phyloP scores from a whole-genome alignment of 2,888 invertebrate genomes.

The Candidula unifasciata region DNA sequence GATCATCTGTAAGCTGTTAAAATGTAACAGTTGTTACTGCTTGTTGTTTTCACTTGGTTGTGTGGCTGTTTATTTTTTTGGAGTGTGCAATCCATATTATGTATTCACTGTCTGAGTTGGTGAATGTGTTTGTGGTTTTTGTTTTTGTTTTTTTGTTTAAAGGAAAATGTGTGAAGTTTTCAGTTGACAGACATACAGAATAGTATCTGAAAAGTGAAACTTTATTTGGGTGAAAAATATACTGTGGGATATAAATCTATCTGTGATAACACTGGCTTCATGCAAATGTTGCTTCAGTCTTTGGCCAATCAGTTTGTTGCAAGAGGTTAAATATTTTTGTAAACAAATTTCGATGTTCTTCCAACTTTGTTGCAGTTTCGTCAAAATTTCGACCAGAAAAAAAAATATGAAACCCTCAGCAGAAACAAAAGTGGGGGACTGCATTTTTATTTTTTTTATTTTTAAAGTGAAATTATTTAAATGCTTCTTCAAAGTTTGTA shows the following conservation, averaged over 20 bases:
- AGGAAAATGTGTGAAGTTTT: background rate
- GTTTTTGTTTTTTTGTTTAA: background rate
- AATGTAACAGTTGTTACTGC: too few relatives aligned
- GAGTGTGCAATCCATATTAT: background rate
- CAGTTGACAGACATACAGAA: background rate
- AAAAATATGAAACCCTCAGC: background rate
- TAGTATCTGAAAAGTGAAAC: background rate
- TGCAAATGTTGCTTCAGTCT: background rate
- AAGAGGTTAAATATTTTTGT: slow-evolving; percentile 1
- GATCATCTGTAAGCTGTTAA: too few relatives aligned
- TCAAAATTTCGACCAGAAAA: background rate
- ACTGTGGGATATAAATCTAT: background rate
- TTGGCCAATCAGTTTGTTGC: slow-evolving; percentile 1
- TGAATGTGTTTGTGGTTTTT: background rate
- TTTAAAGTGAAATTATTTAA: background rate
- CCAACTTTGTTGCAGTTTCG: background rate
- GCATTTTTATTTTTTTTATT: background rate
- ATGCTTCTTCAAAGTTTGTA: background rate
- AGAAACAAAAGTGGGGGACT: background rate
- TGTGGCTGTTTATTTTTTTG: background rate
- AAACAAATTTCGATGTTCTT: slow-evolving; percentile 10
- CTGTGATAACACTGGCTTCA: slow-evolving; percentile 28
- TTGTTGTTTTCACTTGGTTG: too few relatives aligned
- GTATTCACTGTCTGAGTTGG: background rate
- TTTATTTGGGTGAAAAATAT: too few relatives aligned